Conservation (phyloP, 2,888 invertebrate genomes). For the Tortricodes alternella region DNA sequence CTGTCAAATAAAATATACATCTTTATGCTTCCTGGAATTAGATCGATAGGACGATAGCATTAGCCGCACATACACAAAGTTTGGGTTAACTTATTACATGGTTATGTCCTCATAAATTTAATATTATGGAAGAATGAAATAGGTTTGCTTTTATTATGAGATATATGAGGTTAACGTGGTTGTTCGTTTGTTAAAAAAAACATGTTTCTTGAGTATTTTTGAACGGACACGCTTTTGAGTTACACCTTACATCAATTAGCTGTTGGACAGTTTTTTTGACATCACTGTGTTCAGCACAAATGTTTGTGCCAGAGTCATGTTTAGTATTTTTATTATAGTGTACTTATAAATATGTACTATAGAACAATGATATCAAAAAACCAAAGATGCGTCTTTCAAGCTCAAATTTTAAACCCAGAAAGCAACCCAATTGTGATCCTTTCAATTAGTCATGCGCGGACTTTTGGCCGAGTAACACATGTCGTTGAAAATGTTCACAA, state of each 20-base stretch:
- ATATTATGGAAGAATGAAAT: slow-evolving; percentile 17
- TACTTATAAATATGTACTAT: no score
- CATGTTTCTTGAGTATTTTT: background rate
- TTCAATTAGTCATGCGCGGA: no score
- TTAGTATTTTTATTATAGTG: no score
- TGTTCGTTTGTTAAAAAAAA: background rate
- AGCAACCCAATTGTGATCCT: no score
- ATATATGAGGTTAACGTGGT: background rate
- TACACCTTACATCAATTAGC: background rate
- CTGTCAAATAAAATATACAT: slow-evolving; percentile 28
- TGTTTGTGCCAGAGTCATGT: no score
- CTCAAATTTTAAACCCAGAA: no score
- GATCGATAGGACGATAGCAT: slow-evolving; percentile 21
- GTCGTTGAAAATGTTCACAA: no score
- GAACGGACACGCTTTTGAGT: background rate
- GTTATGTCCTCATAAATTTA: slow-evolving; percentile 19
- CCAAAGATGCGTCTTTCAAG: no score
- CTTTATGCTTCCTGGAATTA: slow-evolving; percentile 18
- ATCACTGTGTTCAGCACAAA: no score
- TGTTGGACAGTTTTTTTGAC: no score
- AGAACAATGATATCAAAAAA: no score
- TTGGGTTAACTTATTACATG: slow-evolving; percentile 17
- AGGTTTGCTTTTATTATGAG: slow-evolving; percentile 1
- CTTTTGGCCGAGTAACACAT: no score
- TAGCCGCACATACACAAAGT: background rate